phyloP scores from a whole-genome alignment of 2,113 vertebrate species.

The Tetraodon nigroviridis region DNA sequence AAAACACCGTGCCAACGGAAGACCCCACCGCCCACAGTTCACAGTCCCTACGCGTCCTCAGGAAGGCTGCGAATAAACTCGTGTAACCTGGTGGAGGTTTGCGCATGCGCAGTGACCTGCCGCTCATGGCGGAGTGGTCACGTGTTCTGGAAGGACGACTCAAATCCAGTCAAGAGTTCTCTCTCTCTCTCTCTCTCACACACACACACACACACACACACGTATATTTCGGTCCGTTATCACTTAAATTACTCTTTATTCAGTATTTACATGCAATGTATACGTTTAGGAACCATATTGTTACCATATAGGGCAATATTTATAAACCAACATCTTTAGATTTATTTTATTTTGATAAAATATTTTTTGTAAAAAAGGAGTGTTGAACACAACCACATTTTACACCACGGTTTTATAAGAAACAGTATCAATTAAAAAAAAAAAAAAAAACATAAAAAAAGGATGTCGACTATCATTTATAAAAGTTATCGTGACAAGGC shows the following conservation, averaged over 20 bases:
- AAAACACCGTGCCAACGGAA: not conserved
- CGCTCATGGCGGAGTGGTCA: slow-evolving; percentile 22
- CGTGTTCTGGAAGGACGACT: slow-evolving; percentile 3
- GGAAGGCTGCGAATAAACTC: slow-evolving; percentile 61
- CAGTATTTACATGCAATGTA: not conserved
- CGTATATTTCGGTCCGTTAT: too few species aligned
- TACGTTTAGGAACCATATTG: not conserved
- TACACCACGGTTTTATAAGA: not conserved
- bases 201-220: too few species aligned
- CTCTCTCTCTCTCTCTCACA: too few species aligned
- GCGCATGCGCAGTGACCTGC: slow-evolving; percentile 56
- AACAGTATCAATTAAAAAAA: slow-evolving; percentile 32
- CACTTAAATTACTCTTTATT: too few species aligned
- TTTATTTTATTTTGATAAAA: slow-evolving; percentile 42
- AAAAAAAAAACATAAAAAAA: slow-evolving; percentile 28
- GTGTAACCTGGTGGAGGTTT: slow-evolving; percentile 45
- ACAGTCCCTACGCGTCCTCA: slow-evolving; percentile 11
- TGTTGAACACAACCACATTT: slow-evolving; percentile 14
- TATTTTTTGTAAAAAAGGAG: slow-evolving; percentile 44
- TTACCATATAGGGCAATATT: too few species aligned
- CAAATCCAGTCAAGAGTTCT: slow-evolving; percentile 31
- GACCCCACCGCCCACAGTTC: not conserved
- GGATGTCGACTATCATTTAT: slow-evolving; percentile 17
- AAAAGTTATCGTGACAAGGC: slow-evolving; percentile 15
- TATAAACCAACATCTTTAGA: not conserved